Evolutionary conservation across 23 tunicate species (phyloP).

Genomic region (Ciona savignyi): DNA sequence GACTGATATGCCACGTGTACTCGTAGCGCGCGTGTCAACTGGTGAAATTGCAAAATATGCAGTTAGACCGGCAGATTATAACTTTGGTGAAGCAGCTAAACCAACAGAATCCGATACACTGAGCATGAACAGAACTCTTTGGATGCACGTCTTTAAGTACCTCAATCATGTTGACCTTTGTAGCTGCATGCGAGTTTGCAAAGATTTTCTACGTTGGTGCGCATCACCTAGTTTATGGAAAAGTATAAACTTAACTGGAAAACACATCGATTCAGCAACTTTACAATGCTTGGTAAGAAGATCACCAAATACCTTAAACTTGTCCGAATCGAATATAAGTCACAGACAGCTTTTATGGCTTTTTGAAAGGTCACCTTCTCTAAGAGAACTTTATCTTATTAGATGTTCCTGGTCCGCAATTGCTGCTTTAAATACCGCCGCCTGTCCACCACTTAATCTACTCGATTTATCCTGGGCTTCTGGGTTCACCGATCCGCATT

Average conservation of each 20-base stretch:
- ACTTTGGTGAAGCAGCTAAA: neutral
- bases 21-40: constrained; percentile 14
- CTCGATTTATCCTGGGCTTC: constrained; percentile 73
- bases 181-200: constrained; percentile 70
- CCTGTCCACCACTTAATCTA: constrained; percentile 59
- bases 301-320: constrained; percentile 39
- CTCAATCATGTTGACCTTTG: constrained; percentile 33
- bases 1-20: constrained; percentile 16
- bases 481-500: constrained; percentile 59
- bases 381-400: constrained; percentile 45
- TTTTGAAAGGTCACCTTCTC: constrained; percentile 46
- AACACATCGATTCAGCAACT: constrained; percentile 22
- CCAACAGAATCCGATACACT: neutral
- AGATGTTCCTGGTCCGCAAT: constrained; percentile 80
- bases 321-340: constrained; percentile 58
- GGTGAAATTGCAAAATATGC: constrained; percentile 17
- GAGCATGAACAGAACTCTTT: neutral
- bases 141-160: constrained; percentile 24
- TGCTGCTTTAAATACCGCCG: constrained; percentile 60
- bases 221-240: constrained; percentile 44
- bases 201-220: constrained; percentile 51
- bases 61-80: constrained; percentile 13
- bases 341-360: constrained; percentile 77
- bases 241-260: constrained; percentile 37
- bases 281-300: constrained; percentile 59